Evolutionary conservation across 2,113 vertebrate genomes (phyloP).

Genomic region (Australoheros scitulus): DNA sequence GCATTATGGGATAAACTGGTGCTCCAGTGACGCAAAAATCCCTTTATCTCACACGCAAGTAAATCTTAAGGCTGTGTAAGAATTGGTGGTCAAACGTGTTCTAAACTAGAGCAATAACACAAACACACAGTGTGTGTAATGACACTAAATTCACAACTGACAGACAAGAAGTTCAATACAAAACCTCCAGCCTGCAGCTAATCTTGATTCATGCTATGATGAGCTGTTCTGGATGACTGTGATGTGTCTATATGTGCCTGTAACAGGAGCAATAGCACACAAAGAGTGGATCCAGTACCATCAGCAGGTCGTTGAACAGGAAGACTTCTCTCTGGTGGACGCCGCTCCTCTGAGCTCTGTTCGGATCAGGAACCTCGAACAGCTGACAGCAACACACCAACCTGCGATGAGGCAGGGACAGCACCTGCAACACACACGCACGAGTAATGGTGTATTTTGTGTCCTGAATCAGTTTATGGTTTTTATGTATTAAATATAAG

Average conservation of each 20-base stretch:
- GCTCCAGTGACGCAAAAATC: neutral
- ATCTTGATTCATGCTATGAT: neutral
- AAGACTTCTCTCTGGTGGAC: constrained; percentile 96
- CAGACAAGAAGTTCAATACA: rapidly evolving
- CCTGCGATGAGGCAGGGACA: constrained; percentile 91
- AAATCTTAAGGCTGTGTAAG: neutral
- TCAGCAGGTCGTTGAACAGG: constrained; percentile 96
- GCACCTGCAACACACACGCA: constrained; percentile 77
- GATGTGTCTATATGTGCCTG: neutral
- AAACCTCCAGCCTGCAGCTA: neutral
- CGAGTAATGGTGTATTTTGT: neutral
- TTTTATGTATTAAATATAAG: neutral
- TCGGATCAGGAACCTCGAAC: constrained; percentile 94
- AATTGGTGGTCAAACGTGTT: neutral
- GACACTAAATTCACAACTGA: neutral
- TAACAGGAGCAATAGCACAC: neutral
- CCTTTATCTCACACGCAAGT: neutral
- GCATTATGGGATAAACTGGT: neutral
- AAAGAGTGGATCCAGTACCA: constrained; percentile 79
- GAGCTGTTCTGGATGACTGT: neutral
- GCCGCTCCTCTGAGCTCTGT: constrained; percentile 89
- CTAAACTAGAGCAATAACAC: neutral
- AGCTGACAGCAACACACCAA: constrained; percentile 96
- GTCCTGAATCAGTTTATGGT: neutral
- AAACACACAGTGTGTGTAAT: neutral